Percentiles rank a stretch among this genome's conserved stretches.
These are phyloP conservation scores for Dallia pectoralis DNA, from an alignment of 2,797 vertebrate genomes.

Conservation along the genomic window DNA sequence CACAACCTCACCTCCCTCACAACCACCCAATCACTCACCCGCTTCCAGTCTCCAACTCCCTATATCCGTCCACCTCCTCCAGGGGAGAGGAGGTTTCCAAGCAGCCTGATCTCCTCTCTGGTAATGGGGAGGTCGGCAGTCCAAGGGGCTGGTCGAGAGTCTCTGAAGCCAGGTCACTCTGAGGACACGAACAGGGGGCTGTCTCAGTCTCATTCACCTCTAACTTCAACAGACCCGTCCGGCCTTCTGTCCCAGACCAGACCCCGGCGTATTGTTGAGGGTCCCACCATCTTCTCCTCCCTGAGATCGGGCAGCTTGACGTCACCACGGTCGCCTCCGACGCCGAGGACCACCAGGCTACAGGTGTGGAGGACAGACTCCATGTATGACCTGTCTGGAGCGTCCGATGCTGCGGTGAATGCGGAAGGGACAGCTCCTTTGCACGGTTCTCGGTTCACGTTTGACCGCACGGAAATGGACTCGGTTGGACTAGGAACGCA, in stretches of 20 bases:
- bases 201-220: constrained; percentile 33
- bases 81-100: constrained; percentile 39
- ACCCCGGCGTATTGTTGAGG: constrained; percentile 28
- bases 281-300: constrained; percentile 64
- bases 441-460: constrained; percentile 26
- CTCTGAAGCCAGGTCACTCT: constrained; percentile 43
- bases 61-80: constrained; percentile 43
- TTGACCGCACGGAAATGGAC: constrained; percentile 42
- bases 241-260: constrained; percentile 44
- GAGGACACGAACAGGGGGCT: constrained; percentile 26
- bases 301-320: constrained; percentile 53
- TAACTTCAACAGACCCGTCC: background rate
- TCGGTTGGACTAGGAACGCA: constrained; percentile 34
- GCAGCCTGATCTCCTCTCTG: constrained; percentile 35
- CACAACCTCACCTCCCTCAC: constrained; percentile 1
- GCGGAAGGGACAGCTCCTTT: constrained; percentile 32
- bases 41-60: constrained; percentile 10
- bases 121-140: constrained; percentile 48
- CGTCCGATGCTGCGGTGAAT: constrained; percentile 35
- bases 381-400: constrained; percentile 47
- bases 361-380: constrained; percentile 42
- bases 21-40: constrained; percentile 3
- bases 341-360: constrained; percentile 36
- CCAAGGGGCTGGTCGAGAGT: constrained; percentile 56
- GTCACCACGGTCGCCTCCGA: constrained; percentile 26